A percentile compares a stretch with the other conserved stretches of the same genome.
phyloP scores from a whole-genome alignment of 23 tunicate species.

The Aplidium turbinatum region DNA sequence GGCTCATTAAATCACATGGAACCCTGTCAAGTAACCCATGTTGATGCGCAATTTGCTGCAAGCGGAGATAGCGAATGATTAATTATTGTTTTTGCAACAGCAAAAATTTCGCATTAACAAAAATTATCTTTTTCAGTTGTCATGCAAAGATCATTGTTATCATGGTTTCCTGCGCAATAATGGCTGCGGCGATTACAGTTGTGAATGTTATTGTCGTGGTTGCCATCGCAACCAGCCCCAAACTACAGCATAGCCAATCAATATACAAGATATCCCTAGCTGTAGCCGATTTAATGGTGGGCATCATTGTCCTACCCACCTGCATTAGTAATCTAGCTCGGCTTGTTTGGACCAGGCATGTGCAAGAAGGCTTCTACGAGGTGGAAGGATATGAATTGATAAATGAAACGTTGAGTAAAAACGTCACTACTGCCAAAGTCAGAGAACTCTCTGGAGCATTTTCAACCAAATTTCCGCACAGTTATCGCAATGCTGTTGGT shows the following conservation, averaged over 20 bases:
- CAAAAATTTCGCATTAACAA: background rate
- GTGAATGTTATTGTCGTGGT: constrained; percentile 6
- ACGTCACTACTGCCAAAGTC: background rate
- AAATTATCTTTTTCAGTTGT: constrained; percentile 40
- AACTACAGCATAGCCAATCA: constrained; percentile 48
- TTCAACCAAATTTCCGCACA: background rate
- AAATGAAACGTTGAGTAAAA: constrained; percentile 18
- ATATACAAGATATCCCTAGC: constrained; percentile 67
- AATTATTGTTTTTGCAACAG: no score
- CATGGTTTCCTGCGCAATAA: constrained; percentile 22
- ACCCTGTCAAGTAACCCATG: no score
- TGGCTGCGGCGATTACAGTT: constrained; percentile 24
- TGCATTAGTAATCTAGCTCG: constrained; percentile 29
- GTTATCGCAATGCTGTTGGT: constrained; percentile 33
- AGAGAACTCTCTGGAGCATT: constrained; percentile 15
- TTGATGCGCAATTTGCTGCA: no score
- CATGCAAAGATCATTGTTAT: constrained; percentile 18
- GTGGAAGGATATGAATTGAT: constrained; percentile 23
- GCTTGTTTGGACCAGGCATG: constrained; percentile 18
- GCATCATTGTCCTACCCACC: constrained; percentile 48
- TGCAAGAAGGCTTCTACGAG: background rate
- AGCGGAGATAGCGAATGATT: no score
- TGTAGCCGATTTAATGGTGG: constrained; percentile 68
- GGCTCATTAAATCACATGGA: no score
- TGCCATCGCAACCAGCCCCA: background rate